A percentile compares a stretch with the other conserved stretches of the same genome.
Conservation (phyloP, 2,888 invertebrate genomes). For the Tanypteryx hageni region DNA sequence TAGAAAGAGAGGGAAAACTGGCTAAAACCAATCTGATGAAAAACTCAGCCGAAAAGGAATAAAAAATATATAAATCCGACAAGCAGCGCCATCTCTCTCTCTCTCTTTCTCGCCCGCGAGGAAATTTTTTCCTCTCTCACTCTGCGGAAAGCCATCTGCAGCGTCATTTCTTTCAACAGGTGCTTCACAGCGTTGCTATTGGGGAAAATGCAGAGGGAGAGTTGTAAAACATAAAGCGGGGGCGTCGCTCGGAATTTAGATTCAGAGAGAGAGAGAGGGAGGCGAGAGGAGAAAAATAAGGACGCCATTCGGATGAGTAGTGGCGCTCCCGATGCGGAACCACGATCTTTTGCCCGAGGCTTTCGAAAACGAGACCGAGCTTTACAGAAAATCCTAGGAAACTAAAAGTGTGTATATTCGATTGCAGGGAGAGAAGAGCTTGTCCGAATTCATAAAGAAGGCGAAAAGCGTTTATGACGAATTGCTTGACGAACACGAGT, state of each 20-base stretch:
- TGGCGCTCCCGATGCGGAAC: neutral
- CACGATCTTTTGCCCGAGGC: neutral
- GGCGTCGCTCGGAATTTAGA: constrained; percentile 9
- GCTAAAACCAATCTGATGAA: too few relatives aligned
- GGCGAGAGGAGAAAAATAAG: neutral
- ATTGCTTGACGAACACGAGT: too few relatives aligned
- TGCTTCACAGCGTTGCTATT: neutral
- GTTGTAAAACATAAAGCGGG: constrained; percentile 24
- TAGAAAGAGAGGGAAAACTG: too few relatives aligned
- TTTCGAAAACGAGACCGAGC: too few relatives aligned
- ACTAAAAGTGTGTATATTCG: too few relatives aligned
- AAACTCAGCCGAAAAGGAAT: too few relatives aligned
- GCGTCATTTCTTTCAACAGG: constrained; percentile 28
- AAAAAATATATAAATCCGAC: too few relatives aligned
- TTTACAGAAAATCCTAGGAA: too few relatives aligned
- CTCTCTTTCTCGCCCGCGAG: neutral
- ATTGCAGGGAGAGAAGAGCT: too few relatives aligned
- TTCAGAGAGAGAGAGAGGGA: neutral
- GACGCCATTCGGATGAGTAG: constrained; percentile 3
- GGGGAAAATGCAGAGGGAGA: neutral
- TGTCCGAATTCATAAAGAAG: too few relatives aligned
- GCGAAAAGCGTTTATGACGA: too few relatives aligned
- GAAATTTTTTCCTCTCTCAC: neutral
- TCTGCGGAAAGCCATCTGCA: constrained; percentile 7
- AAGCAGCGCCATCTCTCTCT: too few relatives aligned